phyloP scores from a whole-genome alignment of 2,797 vertebrate species.

The Cyprinodon diabolis region DNA sequence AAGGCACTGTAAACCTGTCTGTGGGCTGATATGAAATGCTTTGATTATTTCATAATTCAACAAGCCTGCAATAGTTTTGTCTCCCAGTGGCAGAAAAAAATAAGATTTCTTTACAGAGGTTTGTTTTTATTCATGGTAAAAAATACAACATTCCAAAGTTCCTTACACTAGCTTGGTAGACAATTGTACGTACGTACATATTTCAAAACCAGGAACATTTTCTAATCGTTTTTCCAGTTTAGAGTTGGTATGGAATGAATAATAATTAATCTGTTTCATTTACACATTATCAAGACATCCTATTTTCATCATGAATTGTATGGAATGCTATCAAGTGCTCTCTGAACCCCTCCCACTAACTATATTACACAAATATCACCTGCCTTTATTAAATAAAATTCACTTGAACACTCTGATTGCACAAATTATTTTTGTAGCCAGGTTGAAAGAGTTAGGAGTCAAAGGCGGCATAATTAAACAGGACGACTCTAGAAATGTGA shows the following conservation, averaged over 20 bases:
- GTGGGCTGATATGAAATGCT: constrained; percentile 46
- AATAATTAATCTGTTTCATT: not conserved
- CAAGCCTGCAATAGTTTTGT: constrained; percentile 36
- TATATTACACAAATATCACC: constrained; percentile 66
- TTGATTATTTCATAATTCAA: constrained; percentile 67
- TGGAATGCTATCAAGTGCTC: not conserved
- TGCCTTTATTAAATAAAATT: constrained; percentile 67
- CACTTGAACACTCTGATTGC: constrained; percentile 68
- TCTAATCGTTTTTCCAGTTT: not conserved
- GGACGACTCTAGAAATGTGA: constrained; percentile 79
- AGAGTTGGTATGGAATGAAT: not conserved
- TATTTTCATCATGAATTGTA: not conserved
- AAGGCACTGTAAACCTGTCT: constrained; percentile 50
- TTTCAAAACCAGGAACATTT: constrained; percentile 8
- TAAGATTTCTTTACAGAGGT: constrained; percentile 18
- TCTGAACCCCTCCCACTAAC: constrained; percentile 13
- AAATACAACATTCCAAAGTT: constrained; percentile 40
- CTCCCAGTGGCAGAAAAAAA: constrained; percentile 5
- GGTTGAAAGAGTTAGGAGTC: constrained; percentile 79
- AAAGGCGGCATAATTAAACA: constrained; percentile 80
- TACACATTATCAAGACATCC: not conserved
- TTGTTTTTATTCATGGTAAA: constrained; percentile 52
- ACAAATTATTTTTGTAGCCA: constrained; percentile 79
- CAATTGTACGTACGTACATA: not conserved
- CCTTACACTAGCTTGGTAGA: constrained; percentile 14